Evolutionary conservation across 2,797 vertebrate species (phyloP).

Genomic region (Malurus leucopterus): DNA sequence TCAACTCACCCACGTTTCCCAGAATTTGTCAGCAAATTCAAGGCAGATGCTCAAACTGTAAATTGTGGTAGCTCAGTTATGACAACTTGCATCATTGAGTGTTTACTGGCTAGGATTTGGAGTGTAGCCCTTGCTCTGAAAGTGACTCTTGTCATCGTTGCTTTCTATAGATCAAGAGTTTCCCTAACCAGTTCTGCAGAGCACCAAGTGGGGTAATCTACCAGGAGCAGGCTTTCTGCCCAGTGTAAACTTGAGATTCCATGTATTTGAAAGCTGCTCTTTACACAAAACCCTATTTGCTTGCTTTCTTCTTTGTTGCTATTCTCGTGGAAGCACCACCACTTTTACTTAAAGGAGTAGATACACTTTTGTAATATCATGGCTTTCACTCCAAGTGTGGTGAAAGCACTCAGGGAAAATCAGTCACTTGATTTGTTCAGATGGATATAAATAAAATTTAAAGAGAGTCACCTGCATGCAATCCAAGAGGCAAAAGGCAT

Average conservation of each 20-base stretch:
- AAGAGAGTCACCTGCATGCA: neutral
- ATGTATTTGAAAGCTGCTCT: neutral
- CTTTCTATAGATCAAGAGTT: neutral
- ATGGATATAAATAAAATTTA: neutral
- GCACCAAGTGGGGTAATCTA: neutral
- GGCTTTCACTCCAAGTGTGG: neutral
- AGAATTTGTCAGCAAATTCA: constrained; percentile 18
- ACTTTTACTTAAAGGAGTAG: neutral
- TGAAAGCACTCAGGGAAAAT: neutral
- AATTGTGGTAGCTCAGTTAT: neutral
- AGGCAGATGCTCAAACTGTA: neutral
- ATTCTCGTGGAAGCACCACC: neutral
- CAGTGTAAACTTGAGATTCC: neutral
- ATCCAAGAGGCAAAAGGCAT: neutral
- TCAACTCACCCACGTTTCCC: neutral
- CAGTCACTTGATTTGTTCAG: neutral
- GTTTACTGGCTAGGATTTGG: neutral
- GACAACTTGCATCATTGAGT: neutral
- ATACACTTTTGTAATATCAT: neutral
- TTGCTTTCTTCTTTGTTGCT: neutral
- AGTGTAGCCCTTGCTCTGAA: neutral
- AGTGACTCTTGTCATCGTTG: neutral
- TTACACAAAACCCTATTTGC: neutral
- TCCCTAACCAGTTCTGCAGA: neutral
- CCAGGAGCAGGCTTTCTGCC: neutral